Conservation (phyloP, 2,888 invertebrate genomes). For the Andrena camellia region DNA sequence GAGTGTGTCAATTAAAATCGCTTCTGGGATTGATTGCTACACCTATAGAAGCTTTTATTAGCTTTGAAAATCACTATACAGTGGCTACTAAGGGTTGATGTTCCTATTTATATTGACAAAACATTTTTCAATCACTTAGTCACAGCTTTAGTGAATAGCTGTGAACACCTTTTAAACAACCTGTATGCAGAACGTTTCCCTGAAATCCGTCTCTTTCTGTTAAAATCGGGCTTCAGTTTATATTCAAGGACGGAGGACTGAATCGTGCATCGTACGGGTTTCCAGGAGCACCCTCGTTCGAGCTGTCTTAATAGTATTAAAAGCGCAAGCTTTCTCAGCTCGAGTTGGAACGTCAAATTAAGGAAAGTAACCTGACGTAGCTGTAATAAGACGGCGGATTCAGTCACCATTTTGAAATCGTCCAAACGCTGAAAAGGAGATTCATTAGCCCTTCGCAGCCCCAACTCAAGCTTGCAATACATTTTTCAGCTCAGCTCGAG, state of each 20-base stretch:
- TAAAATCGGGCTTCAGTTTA: neutral
- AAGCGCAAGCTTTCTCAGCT: slow-evolving; percentile 1
- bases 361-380: slow-evolving; percentile 28
- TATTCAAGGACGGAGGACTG: neutral
- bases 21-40: neutral
- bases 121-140: no score
- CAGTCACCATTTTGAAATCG: slow-evolving; percentile 6
- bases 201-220: neutral
- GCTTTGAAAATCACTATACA: neutral
- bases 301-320: slow-evolving; percentile 22
- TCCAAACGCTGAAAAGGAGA: neutral
- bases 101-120: no score
- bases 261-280: neutral
- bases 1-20: slow-evolving; percentile 21
- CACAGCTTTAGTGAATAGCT: neutral
- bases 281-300: neutral
- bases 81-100: no score
- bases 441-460: slow-evolving; percentile 2
- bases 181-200: neutral
- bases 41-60: neutral
- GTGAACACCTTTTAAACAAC: neutral
- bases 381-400: slow-evolving; percentile 26
- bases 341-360: slow-evolving; percentile 28
- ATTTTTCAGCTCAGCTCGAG: neutral
- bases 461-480: neutral